Base-by-base conservation (phyloP, 1,140 invertebrate genomes). In the Conus betulinus region DNA sequence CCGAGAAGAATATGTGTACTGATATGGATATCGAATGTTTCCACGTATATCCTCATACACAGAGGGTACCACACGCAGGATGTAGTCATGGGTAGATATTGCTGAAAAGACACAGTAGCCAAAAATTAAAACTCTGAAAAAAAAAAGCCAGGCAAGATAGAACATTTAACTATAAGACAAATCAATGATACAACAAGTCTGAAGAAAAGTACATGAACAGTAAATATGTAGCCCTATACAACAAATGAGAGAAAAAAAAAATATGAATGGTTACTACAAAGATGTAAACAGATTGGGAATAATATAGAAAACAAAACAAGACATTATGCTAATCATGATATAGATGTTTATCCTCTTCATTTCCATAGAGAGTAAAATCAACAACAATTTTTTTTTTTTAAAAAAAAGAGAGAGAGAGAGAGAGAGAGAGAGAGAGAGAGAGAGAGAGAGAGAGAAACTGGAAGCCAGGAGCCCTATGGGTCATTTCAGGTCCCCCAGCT, bases 41-140 rank as follows among this genome's bases (percentile, higher is more conserved):
- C 95, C 95, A 87, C 90, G 89, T 7, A 94, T 91, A 89, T 95
- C 94, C 91, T 97, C 96, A 93, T 96, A 96, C 53, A 96, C 95
- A 51, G 96, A 96, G 55, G 96, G 96, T 11, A 97, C 96, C 90
- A 97, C 95, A 93, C 96, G 96, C 92, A 97, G 95, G 25, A 97
- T 96, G 93, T 97, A 97, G 91, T 97, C 96, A 94, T 97, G 96
- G 55, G 96, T 96, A 78, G 96, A 95, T 74, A 96, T 88, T 13
- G 79, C 79, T 81, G 79, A 52, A 81, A 81, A 20, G 23, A 71
- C 20, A 71, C 8, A 71, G 11, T 0, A 10, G 20, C 67, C 11
- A 20, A 71, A 53, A 53, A 53, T 53, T 15, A 78, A 7, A 78
- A 39, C 4, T 15, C 57, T 11, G 8, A 71, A 11, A 71, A 71